Conservation (phyloP, 2,797 vertebrate genomes). For the Gallirallus australis region DNA sequence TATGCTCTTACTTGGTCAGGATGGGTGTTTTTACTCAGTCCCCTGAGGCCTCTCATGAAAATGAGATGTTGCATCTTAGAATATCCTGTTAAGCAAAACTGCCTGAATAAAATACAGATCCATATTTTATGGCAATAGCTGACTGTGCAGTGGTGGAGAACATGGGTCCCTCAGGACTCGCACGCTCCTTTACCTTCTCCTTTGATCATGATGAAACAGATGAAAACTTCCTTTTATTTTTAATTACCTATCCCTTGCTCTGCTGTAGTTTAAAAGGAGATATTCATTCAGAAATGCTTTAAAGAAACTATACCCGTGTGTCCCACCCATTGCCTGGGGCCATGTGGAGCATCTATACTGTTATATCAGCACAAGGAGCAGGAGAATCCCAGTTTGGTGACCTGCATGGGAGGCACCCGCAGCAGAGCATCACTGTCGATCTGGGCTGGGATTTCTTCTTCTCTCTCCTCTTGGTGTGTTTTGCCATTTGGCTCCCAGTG, state of each 20-base stretch:
- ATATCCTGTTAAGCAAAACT: conserved; percentile 35
- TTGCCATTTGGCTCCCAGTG: neutral
- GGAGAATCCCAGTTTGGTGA: neutral
- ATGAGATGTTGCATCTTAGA: neutral
- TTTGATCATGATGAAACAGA: conserved; percentile 40
- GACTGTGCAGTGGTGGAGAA: neutral
- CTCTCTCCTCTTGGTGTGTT: neutral
- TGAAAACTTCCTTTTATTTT: conserved; percentile 35
- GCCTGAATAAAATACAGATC: neutral
- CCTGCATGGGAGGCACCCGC: fast-evolving
- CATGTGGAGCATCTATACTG: neutral
- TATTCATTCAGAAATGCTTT: neutral
- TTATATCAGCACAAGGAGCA: neutral
- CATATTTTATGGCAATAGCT: neutral
- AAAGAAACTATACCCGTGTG: neutral
- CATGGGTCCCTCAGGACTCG: neutral
- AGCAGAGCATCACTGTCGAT: neutral
- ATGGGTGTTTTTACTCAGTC: conserved; percentile 3
- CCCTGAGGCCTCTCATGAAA: conserved; percentile 9
- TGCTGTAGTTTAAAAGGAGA: neutral
- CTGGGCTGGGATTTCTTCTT: neutral
- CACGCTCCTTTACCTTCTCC: neutral
- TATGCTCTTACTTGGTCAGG: neutral
- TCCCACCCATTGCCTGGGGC: neutral
- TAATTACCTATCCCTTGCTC: neutral